Conservation (phyloP, 2,113 vertebrate genomes). For the Oenanthe oenanthe region DNA sequence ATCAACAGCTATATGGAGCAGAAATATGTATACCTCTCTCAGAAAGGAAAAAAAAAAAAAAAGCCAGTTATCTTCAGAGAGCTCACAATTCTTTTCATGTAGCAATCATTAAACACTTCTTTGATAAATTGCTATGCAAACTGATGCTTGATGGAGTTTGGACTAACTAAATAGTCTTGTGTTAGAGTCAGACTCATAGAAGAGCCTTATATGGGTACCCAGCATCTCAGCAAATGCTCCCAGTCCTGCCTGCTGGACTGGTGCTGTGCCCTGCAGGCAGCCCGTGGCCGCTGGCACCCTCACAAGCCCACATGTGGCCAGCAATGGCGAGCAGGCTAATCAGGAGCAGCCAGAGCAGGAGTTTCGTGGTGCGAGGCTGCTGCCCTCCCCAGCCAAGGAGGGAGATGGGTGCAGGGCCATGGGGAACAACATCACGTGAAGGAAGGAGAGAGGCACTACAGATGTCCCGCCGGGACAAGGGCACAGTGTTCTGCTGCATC, state of each 20-base stretch:
- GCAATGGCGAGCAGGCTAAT: not conserved
- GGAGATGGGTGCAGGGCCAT: not conserved
- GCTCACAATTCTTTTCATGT: not conserved
- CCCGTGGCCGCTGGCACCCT: not conserved
- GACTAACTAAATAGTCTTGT: not conserved
- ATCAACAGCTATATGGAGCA: not conserved
- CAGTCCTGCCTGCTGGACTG: not conserved
- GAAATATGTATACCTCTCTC: not conserved
- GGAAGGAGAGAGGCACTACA: not conserved
- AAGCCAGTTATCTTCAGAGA: not conserved
- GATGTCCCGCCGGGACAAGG: not conserved
- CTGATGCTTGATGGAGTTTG: not conserved
- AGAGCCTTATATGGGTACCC: slow-evolving; percentile 17
- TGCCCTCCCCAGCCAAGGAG: not conserved
- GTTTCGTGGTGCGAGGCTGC: not conserved
- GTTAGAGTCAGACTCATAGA: slow-evolving; percentile 9
- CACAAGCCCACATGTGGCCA: not conserved
- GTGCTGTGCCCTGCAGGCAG: not conserved
- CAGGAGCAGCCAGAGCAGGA: not conserved
- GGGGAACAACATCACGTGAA: not conserved
- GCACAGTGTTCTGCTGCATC: not conserved
- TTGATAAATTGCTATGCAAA: slow-evolving; percentile 20
- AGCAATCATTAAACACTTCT: not conserved
- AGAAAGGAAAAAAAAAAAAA: not conserved
- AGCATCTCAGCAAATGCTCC: not conserved